Evolutionary conservation across 1,140 invertebrate genomes (phyloP).

Genomic region (Chelonus insularis): DNA sequence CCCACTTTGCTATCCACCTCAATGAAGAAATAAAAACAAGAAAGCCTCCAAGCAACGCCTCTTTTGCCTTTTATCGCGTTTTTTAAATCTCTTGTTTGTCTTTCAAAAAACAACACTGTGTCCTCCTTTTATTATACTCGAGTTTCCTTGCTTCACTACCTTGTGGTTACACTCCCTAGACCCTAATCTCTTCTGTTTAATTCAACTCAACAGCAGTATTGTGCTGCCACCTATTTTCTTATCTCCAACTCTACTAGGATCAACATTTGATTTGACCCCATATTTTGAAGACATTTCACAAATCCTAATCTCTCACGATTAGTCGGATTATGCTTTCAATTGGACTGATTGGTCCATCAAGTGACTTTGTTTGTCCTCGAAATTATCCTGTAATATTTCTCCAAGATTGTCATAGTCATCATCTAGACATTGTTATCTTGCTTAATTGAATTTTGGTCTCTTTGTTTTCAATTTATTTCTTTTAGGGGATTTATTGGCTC

Average conservation of each 20-base stretch:
- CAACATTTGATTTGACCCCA: neutral
- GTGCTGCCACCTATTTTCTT: conserved; percentile 54
- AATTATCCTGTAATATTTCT: neutral
- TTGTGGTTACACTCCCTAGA: too few species aligned
- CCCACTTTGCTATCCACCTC: too few species aligned
- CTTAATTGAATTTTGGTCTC: too few species aligned
- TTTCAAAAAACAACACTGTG: too few species aligned
- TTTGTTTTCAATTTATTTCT: too few species aligned
- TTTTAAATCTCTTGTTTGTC: too few species aligned
- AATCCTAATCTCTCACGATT: neutral
- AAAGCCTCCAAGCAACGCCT: neutral
- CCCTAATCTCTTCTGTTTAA: conserved; percentile 33
- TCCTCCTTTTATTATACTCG: too few species aligned
- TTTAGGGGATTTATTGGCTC: neutral
- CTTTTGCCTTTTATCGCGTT: neutral
- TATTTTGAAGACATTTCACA: neutral
- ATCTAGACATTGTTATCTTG: too few species aligned
- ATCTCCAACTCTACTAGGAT: neutral
- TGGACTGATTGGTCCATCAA: neutral
- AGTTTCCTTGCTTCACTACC: too few species aligned
- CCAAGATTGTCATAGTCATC: neutral
- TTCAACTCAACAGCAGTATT: conserved; percentile 41
- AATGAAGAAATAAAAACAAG: neutral
- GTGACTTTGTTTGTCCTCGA: neutral
- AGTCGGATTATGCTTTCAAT: conserved; percentile 5